Base-by-base conservation (phyloP, 2,113 vertebrate species). In the Trachemys scripta region DNA sequence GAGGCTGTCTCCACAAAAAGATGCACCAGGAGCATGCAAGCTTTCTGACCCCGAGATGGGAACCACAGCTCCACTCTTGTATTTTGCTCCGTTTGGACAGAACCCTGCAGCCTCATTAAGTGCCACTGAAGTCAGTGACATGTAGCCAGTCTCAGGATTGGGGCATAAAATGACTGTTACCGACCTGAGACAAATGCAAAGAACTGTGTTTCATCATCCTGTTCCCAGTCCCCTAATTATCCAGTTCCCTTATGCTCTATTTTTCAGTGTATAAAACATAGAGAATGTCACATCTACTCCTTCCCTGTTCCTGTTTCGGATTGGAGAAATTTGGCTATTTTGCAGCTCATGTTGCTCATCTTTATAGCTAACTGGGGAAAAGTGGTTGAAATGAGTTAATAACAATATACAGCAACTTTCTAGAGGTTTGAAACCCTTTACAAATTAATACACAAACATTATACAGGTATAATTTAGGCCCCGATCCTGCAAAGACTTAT, bases 381-480 rank as follows among this genome's bases (percentile, higher is more conserved):
- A 92, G 57, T 17, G 88, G 92, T 90, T 93, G 92, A 85, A 93
- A 92, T 93, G 22, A 85, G 86, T 90, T 94, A 75, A 84, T 85
- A 90, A 92, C 93, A 96, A 31, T 19, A 20, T 16, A 31, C 3
- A 56, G 90, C 85, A n/a, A 59, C 78, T 25, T 93, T 88, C 89
- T 79, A 76, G 94, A 88, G 65, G 94, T 83, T 4, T 78, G 75
- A 78, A 25, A 47, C 38, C 38, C 80, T 93, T 95, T 82, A 11
- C 8, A 16, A n/a, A n/a, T 24, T 24, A 10, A 76, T 25, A 25
- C 38, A 54, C 57, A 84, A n/a, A 53, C 84, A 0, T 0, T 47
- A 72, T 84, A 0, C 51, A 88, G 92, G 92, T 90, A 84, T 35
- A 1, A 5, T 93, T 96, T 94, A 25, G 87, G 27, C 69, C 89